phyloP scores from a whole-genome alignment of 2,888 invertebrate species.

The Andrena hattorfiana region DNA sequence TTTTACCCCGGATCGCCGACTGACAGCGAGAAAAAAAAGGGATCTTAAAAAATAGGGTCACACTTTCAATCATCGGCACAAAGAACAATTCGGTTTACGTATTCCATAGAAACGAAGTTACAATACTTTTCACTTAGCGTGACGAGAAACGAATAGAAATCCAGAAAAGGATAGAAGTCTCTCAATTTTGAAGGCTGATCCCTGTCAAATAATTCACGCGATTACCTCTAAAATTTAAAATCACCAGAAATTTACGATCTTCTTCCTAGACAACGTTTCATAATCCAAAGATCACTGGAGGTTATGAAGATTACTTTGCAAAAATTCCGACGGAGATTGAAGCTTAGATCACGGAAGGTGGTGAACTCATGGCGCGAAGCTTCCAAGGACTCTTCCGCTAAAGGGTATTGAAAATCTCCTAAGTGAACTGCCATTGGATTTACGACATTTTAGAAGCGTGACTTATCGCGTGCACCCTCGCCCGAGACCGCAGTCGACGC shows the following conservation, averaged over 20 bases:
- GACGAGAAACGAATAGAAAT: not conserved
- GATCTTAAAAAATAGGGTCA: not conserved
- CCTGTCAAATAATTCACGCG: too few species aligned
- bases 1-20: conserved; percentile 3
- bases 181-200: too few species aligned
- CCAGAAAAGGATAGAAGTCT: too few species aligned
- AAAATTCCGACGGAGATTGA: too few species aligned
- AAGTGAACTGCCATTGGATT: conserved; percentile 3
- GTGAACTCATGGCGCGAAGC: too few species aligned
- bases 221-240: too few species aligned
- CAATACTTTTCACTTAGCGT: not conserved
- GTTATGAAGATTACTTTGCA: too few species aligned
- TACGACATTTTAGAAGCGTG: conserved; percentile 16
- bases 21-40: conserved; percentile 17
- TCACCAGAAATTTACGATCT: too few species aligned
- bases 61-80: not conserved
- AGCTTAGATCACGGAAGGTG: too few species aligned
- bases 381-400: too few species aligned
- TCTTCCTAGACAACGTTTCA: too few species aligned
- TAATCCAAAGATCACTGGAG: too few species aligned
- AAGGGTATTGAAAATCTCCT: not conserved
- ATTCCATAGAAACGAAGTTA: not conserved
- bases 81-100: not conserved
- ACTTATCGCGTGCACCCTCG: conserved; percentile 28
- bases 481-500: not conserved